Base-by-base conservation (phyloP, 2,888 invertebrate genomes). In the Bellardia pandia region DNA sequence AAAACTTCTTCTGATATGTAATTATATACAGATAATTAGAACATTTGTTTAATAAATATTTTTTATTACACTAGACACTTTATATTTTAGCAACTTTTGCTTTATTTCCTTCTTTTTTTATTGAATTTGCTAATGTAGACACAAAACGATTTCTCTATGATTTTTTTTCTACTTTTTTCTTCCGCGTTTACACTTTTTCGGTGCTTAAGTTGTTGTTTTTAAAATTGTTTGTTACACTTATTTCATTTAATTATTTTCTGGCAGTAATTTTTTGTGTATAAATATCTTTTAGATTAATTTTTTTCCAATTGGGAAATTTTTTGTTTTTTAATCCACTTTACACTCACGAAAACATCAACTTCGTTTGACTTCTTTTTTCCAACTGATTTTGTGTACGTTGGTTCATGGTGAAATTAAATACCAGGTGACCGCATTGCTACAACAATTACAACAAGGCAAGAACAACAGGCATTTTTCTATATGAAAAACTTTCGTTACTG, bases 301-400 rank as follows among this genome's bases (percentile, higher is more conserved):
- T 79, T 78, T 82, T 74, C 78, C 58, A 85, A 81, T 81, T 87
- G 56, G 71, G 60, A 72, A 75, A 51, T 72, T 71, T 79, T 75
- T 42, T 51, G 11, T 64, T 74, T 48, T 74, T 72, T 77, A 72
- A 69, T n/a, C 23, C 16, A 48, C 60, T 71, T 76, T 16, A 68
- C 82, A 78, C 71, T 72, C 66, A 84, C 84, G 45, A 53, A 56
- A 81, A 66, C 84, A 77, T 62, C 62, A 86, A 84, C 72, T 77
- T 66, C 53, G 33, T 72, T 51, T 77, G 86, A 87, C 86, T 87
- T 84, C 76, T 87, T 81, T 81, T 86, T 84, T 84, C 77, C 84
- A 84, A 87, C 84, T 87, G 81, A 84, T 84, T 86, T 86, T 86
- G 86, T 83, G 79, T 86, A 83, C 86, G 83, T 86, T 78, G 79